Base-by-base conservation (phyloP, 2,797 vertebrate species). In the Rhinophrynus dorsalis region DNA sequence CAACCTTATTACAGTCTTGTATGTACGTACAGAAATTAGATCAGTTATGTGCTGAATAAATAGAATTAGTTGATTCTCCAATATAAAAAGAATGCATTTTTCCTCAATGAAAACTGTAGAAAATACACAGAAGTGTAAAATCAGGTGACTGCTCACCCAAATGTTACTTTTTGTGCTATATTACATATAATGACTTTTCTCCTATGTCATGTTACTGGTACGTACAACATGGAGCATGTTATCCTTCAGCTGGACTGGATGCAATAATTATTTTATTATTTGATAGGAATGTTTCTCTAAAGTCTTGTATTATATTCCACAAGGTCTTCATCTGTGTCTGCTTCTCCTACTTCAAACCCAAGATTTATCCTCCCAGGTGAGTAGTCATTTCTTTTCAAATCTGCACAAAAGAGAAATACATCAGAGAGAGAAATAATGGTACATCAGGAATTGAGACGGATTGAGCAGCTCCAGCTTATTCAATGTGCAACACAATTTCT, bases 311-410 rank as follows among this genome's bases (percentile, higher is more conserved):
- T 59, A 18, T 78, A 74, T 64, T 88, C 84, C 29, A 63, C n/a
- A 60, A 76, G 30, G 52, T 78, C 68, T 21, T 47, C 57, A 70
- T 50, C 32, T 44, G 26, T 64, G 68, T 73, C 77, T 48, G 61
- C 51, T 67, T 61, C 15, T 45, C 83, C 75, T 52, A 55, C 80
- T 79, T 80, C 75, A 0, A 81, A 78, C 27, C 59, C 59, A n/a
- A 80, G 72, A 79, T 81, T 78, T 1, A 72, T 68, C 27, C 59
- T 84, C 83, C 72, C 84, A 30, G 84, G 76, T 50, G 65, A 78
- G 84, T 82, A 89, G 77, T 81, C 75, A 66, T 79, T 83, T 78
- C 84, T 90, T 86, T 87, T 93, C 80, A 98, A 86, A 91, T 94
- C 96, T 98, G 78, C 77, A 79, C 86, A 47, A 60, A 67, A 67